These are phyloP conservation scores for Palaemon carinicauda DNA, from an alignment of 1,140 invertebrate species.

Conservation along the genomic window DNA sequence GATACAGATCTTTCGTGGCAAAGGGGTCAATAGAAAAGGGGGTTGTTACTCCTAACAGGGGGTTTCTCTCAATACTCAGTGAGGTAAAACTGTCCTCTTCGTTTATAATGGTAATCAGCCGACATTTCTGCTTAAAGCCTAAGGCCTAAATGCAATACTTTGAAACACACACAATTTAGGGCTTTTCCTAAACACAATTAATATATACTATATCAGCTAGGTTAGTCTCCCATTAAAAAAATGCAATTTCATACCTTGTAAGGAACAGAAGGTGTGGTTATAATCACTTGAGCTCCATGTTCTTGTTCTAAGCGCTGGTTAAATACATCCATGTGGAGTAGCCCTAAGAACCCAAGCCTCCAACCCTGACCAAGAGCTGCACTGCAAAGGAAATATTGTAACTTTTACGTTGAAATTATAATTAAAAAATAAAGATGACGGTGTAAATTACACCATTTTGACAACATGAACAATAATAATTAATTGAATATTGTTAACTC, in stretches of 20 bases:
- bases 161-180: too few species aligned
- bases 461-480: too few species aligned
- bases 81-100: neutral
- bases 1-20: too few species aligned
- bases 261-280: conserved; percentile 94
- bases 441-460: too few species aligned
- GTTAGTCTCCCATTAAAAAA: neutral
- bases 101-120: neutral
- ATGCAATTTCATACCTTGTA: conserved; percentile 76
- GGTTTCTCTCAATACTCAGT: too few species aligned
- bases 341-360: conserved; percentile 90
- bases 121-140: neutral
- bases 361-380: conserved; percentile 93
- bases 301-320: conserved; percentile 93
- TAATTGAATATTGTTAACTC: too few species aligned
- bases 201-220: neutral
- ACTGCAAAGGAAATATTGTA: conserved; percentile 67
- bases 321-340: conserved; percentile 97
- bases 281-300: conserved; percentile 84
- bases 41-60: too few species aligned
- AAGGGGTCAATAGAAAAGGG: too few species aligned
- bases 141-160: too few species aligned
- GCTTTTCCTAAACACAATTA: neutral
- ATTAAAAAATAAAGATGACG: neutral
- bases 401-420: neutral